Conservation (phyloP, 2,113 vertebrate species). For the Podarcis muralis region DNA sequence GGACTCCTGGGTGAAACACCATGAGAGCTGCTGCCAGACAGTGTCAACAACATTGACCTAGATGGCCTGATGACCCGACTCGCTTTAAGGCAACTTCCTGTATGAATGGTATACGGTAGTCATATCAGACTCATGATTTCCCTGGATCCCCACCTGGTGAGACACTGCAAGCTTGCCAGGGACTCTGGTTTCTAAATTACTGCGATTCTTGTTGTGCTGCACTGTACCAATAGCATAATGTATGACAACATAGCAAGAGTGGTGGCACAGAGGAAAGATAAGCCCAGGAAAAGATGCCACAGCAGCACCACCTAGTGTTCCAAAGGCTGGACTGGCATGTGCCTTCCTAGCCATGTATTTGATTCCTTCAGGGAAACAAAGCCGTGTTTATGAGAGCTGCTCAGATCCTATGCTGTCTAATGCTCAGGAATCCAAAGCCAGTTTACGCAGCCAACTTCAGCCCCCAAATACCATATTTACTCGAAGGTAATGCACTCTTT, state of each 20-base stretch:
- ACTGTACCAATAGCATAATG: background rate
- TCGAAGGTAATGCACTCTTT: too few species aligned
- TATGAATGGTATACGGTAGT: too few species aligned
- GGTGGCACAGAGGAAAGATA: background rate
- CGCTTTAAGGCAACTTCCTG: background rate
- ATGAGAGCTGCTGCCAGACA: too few species aligned
- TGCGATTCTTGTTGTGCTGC: background rate
- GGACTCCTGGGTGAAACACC: background rate
- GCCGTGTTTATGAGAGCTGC: background rate
- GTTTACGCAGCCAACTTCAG: background rate
- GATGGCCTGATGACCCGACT: background rate
- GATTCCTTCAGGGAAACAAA: background rate
- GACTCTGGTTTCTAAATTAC: background rate
- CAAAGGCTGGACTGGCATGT: background rate
- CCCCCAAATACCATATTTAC: too few species aligned
- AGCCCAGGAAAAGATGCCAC: background rate
- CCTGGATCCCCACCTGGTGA: background rate
- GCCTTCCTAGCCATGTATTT: background rate
- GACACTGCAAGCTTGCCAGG: background rate
- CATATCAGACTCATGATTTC: too few species aligned
- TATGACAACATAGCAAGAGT: background rate
- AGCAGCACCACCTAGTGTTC: slow-evolving; percentile 49
- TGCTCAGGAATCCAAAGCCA: background rate
- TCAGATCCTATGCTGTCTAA: background rate
- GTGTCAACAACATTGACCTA: too few species aligned